Percentiles rank a stretch among this genome's conserved stretches.
Conservation (phyloP, 2,888 invertebrate species). For the Athetis lepigone region DNA sequence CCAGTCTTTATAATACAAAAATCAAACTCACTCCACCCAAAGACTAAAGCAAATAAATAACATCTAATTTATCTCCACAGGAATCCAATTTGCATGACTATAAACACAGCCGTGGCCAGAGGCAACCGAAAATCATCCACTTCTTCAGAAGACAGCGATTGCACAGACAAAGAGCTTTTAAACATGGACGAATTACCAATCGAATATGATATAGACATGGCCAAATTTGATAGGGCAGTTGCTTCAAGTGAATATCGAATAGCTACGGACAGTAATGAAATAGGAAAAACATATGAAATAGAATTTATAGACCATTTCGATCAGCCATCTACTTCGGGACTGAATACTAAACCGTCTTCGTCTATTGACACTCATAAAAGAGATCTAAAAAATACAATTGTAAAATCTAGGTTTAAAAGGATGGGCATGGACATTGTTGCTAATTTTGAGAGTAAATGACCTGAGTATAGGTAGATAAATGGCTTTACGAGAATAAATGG, state of each 20-base stretch:
- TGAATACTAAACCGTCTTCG: background rate
- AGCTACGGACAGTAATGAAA: no score
- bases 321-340: slow-evolving; percentile 5
- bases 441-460: slow-evolving; percentile 62
- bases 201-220: slow-evolving; percentile 16
- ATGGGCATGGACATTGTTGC: slow-evolving; percentile 74
- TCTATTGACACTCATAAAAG: slow-evolving; percentile 36
- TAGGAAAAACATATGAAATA: slow-evolving; percentile 54
- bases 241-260: no score
- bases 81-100: no score
- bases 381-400: slow-evolving; percentile 63
- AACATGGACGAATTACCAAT: background rate
- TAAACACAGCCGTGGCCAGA: no score
- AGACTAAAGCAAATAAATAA: no score
- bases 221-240: slow-evolving; percentile 4
- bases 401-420: slow-evolving; percentile 74
- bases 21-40: no score
- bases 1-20: no score
- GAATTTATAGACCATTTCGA: slow-evolving; percentile 67
- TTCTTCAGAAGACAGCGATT: background rate
- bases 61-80: no score
- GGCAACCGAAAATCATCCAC: background rate
- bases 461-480: no score
- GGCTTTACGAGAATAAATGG: no score
- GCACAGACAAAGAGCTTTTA: background rate